Evolutionary conservation across 1,140 invertebrate genomes (phyloP), one percentile per base, ranked within the genome.

Genomic region (Cherax quadricarinatus): DNA sequence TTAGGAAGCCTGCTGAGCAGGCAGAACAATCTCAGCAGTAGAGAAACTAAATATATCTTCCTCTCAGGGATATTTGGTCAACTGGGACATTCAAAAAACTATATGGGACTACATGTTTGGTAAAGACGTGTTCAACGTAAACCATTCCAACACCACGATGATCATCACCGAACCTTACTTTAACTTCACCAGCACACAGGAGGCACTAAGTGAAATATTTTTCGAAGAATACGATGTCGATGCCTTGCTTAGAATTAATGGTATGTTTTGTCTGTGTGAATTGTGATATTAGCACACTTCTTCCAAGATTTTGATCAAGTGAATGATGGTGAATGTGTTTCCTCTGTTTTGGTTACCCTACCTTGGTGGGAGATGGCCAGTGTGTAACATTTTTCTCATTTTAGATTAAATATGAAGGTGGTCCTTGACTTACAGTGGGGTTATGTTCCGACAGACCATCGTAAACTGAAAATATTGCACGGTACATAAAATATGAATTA

Each of bases 171-270:
- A 99, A 95, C 99, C 99, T 3, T 96, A 98, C 93, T 98, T 98
- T 94, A 99, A 99, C 95, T 99, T 99, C 95, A 96, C 96, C 10
- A 97, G 98, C 10, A 97, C 99, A 83, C 98, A 99, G 95, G 98
- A 99, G 95, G 98, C 97, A 18, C 97, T 98, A 95, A 97, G 97
- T 70, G 99, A 99, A 96, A 98, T 99, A 93, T 97, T 99, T 88
- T 99, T 99, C 95, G 99, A 99, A 95, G 98, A 99, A 95, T 99
- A 99, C 95, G 98, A 98, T 94, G 98, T 99, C 94, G 96, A 97
- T 85, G 97, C 97, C 10, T 95, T 99, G 79, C 96, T 98, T 78
- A 96, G 97, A 94, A 97, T 97, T 51, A 98, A 98, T 94, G 93
- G 93, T 94, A 86, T 48, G 73, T 88, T 12, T 81, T 48, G 30